Evolutionary conservation across 2,888 invertebrate species (phyloP).

Genomic region (Fragum whitleyi): DNA sequence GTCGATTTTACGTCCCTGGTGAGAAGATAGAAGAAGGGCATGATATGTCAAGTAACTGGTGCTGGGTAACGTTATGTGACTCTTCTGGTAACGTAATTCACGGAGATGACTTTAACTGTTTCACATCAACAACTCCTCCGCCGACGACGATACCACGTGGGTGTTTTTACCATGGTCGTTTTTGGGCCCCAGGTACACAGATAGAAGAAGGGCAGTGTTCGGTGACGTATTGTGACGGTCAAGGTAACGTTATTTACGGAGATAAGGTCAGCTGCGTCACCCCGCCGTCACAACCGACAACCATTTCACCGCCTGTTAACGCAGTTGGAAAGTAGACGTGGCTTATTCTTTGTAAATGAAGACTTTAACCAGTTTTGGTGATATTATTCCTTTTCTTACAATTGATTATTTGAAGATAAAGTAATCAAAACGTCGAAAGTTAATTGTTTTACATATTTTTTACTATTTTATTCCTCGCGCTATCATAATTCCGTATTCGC

Average conservation of each 20-base stretch:
- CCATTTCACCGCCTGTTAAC: no score
- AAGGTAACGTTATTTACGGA: not conserved
- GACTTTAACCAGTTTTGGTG: no score
- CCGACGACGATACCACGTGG: not conserved
- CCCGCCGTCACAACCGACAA: not conserved
- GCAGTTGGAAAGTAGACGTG: no score
- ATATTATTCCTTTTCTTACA: no score
- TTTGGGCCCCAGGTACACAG: not conserved
- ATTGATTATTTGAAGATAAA: no score
- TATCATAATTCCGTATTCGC: no score
- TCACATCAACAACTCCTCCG: not conserved
- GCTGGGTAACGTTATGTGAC: conserved; percentile 15
- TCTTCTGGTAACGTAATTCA: not conserved
- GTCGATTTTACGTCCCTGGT: not conserved
- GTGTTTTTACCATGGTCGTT: not conserved
- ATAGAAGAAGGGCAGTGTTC: conserved; percentile 15
- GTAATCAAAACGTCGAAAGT: no score
- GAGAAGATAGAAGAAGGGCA: not conserved
- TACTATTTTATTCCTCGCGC: no score
- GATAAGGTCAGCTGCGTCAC: conserved; percentile 26
- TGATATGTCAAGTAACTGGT: conserved; percentile 11
- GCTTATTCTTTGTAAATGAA: no score
- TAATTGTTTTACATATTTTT: no score
- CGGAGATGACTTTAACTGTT: conserved; percentile 27
- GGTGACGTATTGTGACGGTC: not conserved